Conservation (phyloP, 2,797 vertebrate species). For the Neomorphus geoffroyi region DNA sequence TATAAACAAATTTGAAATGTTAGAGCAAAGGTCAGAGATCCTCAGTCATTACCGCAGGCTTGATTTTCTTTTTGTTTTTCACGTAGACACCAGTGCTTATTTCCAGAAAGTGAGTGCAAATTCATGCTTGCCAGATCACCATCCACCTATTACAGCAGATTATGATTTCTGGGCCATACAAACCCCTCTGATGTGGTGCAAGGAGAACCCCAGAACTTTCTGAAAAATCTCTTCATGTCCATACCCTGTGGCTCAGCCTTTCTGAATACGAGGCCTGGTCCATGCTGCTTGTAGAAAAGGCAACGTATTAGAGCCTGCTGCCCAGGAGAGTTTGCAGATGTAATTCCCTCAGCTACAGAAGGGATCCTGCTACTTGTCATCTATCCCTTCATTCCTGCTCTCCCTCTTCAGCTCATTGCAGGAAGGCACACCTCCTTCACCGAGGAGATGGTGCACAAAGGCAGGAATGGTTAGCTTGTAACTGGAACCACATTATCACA, state of each 20-base stretch:
- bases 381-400: background rate
- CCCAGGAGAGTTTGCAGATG: background rate
- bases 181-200: background rate
- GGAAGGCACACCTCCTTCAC: background rate
- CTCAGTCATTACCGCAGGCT: background rate
- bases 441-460: fast-evolving
- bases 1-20: constrained; percentile 53
- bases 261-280: background rate
- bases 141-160: background rate
- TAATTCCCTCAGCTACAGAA: background rate
- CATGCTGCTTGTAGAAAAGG: background rate
- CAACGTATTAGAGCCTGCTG: background rate
- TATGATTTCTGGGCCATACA: background rate
- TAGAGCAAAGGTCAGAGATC: constrained; percentile 56
- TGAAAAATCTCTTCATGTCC: background rate
- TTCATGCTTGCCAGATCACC: background rate
- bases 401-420: background rate
- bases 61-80: background rate
- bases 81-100: fast-evolving
- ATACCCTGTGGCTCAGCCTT: background rate
- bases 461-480: background rate
- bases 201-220: background rate
- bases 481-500: background rate
- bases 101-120: background rate
- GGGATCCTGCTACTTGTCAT: background rate